Evolutionary conservation across 1,140 invertebrate genomes (phyloP), one percentile per base, ranked within the genome.

Genomic region (Ephestia elutella): DNA sequence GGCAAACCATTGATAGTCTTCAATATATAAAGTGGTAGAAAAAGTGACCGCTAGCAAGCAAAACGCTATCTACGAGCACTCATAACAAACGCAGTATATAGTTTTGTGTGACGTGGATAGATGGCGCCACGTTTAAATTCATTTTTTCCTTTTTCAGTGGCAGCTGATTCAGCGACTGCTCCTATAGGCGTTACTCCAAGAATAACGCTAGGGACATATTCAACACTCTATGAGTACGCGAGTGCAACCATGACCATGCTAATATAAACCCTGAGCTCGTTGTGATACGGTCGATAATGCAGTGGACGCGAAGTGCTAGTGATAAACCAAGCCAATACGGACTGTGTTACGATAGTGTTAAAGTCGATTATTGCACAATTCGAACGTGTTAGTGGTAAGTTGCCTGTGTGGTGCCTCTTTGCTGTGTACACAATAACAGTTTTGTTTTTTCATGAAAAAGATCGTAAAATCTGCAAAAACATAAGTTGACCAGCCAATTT

Each of bases 121-220:
- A 25, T 25, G 21, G 13, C 38, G 15, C 13, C 10, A 35, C 1
- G n/a, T 44, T 15, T 15, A 3, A 15, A n/a, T 3, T n/a, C 13
- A n/a, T 44, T 5, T n/a, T 44, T 44, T 17, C 15, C 2, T 44
- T 15, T 44, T 44, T 44, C 82, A 88, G 86, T 73, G 86, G 83
- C 66, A 88, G 86, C 86, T 88, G 86, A 88, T 88, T 86, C 74
- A 88, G 86, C 80, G 86, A 86, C 71, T 86, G 80, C 70, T 86
- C 86, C 70, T 81, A 83, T 68, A 84, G 75, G 78, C 86, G 86
- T 65, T 87, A 86, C 75, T 87, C 85, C 0, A 86, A 87, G 79
- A 81, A 86, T 79, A 86, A 84, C 77, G 86, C 86, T 11, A 59
- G 83, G 73, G 82, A 86, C 75, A 68, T 88, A 18, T 88, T 86